These are phyloP conservation scores for Clinocottus analis DNA, from an alignment of 2,113 vertebrate species.

Conservation along the genomic window DNA sequence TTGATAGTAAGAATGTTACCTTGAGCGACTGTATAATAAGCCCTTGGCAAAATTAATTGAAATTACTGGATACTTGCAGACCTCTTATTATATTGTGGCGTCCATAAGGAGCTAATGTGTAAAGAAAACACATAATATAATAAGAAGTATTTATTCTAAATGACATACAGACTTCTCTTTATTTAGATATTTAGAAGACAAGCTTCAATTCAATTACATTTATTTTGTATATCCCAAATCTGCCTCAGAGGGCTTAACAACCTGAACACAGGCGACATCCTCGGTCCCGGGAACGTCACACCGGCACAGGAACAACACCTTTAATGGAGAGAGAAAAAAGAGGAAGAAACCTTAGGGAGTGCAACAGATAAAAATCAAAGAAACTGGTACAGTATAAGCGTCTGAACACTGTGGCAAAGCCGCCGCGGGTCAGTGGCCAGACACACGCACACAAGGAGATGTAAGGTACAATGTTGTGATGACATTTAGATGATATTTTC, in stretches of 20 bases:
- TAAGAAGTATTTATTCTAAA: not conserved
- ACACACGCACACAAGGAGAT: slow-evolving; percentile 21
- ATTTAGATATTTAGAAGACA: not conserved
- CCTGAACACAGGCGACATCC: no score
- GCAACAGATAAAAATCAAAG: slow-evolving; percentile 19
- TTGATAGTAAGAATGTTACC: not conserved
- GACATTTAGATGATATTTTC: slow-evolving; percentile 75
- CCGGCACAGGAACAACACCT: no score
- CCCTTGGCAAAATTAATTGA: no score
- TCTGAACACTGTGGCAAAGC: slow-evolving; percentile 48
- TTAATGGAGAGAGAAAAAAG: no score
- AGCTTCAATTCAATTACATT: not conserved
- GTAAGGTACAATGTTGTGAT: slow-evolving; percentile 52
- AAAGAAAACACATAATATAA: not conserved
- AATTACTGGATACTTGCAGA: not conserved
- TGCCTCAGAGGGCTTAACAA: no score
- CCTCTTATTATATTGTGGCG: not conserved
- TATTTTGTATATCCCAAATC: no score
- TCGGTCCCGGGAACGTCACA: no score
- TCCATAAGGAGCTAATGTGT: not conserved
- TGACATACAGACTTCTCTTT: not conserved
- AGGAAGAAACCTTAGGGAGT: no score
- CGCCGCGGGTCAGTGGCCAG: slow-evolving; percentile 50
- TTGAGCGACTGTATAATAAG: not conserved
- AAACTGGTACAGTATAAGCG: not conserved